These are phyloP conservation scores for Stramonita haemastoma DNA, from an alignment of 2,888 invertebrate genomes.

Conservation along the genomic window DNA sequence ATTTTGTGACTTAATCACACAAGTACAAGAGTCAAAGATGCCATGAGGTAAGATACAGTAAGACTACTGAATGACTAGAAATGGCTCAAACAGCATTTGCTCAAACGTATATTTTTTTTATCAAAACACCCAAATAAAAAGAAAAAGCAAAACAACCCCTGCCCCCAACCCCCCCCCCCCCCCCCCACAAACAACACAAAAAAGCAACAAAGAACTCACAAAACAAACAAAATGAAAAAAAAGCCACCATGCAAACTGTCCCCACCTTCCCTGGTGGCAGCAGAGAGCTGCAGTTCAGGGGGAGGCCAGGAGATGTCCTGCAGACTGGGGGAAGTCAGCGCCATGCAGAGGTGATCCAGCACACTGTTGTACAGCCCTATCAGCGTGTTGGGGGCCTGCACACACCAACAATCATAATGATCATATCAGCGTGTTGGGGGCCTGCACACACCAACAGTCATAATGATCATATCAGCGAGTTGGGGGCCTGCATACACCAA, in stretches of 20 bases:
- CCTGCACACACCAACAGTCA: slow-evolving; percentile 57
- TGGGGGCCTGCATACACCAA: slow-evolving; percentile 57
- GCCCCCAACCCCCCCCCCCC: background rate
- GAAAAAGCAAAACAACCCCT: too few relatives aligned
- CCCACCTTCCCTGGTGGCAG: background rate
- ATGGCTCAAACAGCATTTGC: too few relatives aligned
- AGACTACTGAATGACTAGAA: too few relatives aligned
- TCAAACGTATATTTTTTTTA: too few relatives aligned
- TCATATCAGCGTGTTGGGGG: slow-evolving; percentile 59
- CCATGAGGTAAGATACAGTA: too few relatives aligned
- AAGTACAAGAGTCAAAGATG: too few relatives aligned
- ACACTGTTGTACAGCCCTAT: slow-evolving; percentile 68
- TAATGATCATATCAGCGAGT: slow-evolving; percentile 53
- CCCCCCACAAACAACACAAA: background rate
- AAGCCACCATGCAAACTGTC: background rate
- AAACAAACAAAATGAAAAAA: background rate
- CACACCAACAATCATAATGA: slow-evolving; percentile 30
- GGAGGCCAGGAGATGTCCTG: slow-evolving; percentile 67
- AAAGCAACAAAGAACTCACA: background rate
- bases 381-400: slow-evolving; percentile 63
- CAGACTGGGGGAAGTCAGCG: slow-evolving; percentile 55
- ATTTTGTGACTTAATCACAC: too few relatives aligned
- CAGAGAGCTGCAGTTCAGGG: slow-evolving; percentile 57
- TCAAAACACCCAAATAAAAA: too few relatives aligned
- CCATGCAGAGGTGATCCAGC: slow-evolving; percentile 59